Evolutionary conservation across 2,888 invertebrate genomes (phyloP).

Genomic region (Tuberolachnus salignus): DNA sequence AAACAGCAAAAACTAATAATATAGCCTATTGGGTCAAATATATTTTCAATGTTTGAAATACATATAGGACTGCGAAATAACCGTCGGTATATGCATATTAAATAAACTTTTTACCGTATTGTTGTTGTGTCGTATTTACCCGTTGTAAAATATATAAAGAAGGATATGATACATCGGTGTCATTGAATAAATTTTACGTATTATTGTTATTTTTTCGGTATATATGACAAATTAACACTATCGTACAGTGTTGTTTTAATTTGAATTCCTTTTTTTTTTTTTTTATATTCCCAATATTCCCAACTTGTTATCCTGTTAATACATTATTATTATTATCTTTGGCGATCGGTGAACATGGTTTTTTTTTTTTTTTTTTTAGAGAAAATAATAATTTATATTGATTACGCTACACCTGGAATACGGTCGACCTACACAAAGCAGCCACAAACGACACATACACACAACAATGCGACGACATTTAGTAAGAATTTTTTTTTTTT

Average conservation of each 20-base stretch:
- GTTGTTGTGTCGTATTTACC: background rate
- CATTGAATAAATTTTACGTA: background rate
- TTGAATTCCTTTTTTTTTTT: background rate
- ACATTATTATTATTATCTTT: background rate
- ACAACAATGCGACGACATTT: too few species aligned
- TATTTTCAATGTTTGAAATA: slow-evolving; percentile 10
- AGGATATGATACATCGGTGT: background rate
- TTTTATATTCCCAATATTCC: too few species aligned
- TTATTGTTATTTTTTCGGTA: slow-evolving; percentile 5
- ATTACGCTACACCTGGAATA: too few species aligned
- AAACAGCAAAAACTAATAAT: too few species aligned
- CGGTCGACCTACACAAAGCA: too few species aligned
- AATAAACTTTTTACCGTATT: background rate
- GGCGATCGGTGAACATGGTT: background rate
- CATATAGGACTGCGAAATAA: background rate
- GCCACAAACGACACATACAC: too few species aligned
- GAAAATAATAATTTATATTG: too few species aligned
- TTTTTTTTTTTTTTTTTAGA: background rate
- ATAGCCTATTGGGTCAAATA: too few species aligned
- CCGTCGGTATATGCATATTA: background rate
- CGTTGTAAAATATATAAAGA: background rate
- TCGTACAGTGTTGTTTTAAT: background rate
- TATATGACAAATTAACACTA: background rate
- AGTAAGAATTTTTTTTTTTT: too few species aligned
- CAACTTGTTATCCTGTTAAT: background rate